phyloP scores from a whole-genome alignment of 2,113 vertebrate species.

The Neofelis nebulosa region DNA sequence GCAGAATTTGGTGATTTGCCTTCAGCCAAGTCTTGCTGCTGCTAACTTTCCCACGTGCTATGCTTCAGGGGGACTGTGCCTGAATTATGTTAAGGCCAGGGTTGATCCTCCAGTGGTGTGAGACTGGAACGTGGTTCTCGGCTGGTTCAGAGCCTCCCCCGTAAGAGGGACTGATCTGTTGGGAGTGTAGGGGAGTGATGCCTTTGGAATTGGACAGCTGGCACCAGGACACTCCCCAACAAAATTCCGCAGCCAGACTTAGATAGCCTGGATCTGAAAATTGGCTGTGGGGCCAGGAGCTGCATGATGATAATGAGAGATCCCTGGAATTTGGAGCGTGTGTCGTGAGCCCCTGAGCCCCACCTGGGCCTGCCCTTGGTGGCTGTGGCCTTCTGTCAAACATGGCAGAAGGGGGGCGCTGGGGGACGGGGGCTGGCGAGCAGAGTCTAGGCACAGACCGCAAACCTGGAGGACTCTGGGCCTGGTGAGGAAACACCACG shows the following conservation, averaged over 20 bases:
- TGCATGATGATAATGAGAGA: neutral
- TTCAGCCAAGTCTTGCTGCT: neutral
- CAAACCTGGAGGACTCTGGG: neutral
- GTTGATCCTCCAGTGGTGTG: neutral
- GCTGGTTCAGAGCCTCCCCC: neutral
- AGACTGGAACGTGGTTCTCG: neutral
- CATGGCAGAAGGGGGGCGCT: rapidly evolving
- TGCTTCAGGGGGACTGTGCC: neutral
- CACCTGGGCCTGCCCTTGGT: neutral
- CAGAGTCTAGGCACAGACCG: neutral
- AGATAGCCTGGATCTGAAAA: neutral
- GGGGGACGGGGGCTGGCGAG: neutral
- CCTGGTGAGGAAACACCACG: neutral
- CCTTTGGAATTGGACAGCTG: neutral
- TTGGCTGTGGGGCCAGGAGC: neutral
- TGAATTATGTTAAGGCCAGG: neutral
- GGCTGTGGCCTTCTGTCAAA: neutral
- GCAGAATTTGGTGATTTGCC: neutral
- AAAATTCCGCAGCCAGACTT: neutral
- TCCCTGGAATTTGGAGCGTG: neutral
- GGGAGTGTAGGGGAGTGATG: neutral
- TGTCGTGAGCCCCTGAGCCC: neutral
- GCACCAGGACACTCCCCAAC: neutral
- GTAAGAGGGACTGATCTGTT: neutral
- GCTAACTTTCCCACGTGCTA: neutral